A percentile compares a stretch with the other conserved stretches of the same genome.
Conservation (phyloP, 1,140 invertebrate species). For the Acromyrmex heyeri region DNA sequence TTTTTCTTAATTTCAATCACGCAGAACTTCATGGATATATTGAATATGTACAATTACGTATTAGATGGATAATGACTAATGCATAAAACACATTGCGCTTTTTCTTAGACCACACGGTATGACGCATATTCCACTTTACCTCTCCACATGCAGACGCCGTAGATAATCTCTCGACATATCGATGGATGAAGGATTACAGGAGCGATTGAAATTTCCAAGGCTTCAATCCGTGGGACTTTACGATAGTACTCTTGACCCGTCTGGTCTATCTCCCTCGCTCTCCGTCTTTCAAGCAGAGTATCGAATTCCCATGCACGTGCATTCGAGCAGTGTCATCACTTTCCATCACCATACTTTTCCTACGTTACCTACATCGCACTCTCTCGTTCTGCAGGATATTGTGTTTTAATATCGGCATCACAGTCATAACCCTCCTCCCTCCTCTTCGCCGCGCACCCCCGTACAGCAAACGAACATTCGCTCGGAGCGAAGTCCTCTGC, state of each 20-base stretch:
- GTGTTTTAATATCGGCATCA: conserved; percentile 85
- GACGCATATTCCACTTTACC: not conserved
- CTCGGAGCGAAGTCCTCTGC: conserved; percentile 62
- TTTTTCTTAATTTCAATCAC: conserved; percentile 47
- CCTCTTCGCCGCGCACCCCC: conserved; percentile 48
- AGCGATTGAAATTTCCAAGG: conserved; percentile 70
- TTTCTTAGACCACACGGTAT: not conserved
- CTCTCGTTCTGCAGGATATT: conserved; percentile 80
- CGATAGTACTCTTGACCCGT: conserved; percentile 81
- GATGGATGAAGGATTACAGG: conserved; percentile 73
- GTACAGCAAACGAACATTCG: conserved; percentile 63
- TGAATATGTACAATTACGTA: conserved; percentile 36
- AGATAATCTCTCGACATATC: conserved; percentile 71
- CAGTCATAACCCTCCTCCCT: conserved; percentile 50
- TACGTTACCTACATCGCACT: conserved; percentile 67
- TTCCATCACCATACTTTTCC: conserved; percentile 71
- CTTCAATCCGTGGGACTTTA: conserved; percentile 80
- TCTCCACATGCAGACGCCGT: not conserved
- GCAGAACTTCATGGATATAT: not conserved
- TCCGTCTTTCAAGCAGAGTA: conserved; percentile 66
- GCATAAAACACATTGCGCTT: conserved; percentile 7
- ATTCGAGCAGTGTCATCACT: conserved; percentile 85
- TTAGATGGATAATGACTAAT: conserved; percentile 10
- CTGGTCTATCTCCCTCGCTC: conserved; percentile 63
- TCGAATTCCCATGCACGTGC: conserved; percentile 86